Conservation (phyloP, 2,888 invertebrate genomes). For the Heliconius sara region DNA sequence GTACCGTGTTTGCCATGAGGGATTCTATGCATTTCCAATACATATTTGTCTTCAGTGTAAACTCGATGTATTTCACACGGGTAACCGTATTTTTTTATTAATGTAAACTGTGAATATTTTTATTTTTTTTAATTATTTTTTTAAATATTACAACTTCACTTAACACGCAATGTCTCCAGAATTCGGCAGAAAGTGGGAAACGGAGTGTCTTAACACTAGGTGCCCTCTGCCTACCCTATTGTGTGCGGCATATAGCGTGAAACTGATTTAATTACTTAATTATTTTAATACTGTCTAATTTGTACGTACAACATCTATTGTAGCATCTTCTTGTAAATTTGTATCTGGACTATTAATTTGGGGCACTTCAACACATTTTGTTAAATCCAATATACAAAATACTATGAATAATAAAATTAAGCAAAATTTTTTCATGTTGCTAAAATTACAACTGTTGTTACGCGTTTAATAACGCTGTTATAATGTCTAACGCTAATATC, state of each 20-base stretch:
- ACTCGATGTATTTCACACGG: constrained; percentile 88
- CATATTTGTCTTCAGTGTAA: constrained; percentile 91
- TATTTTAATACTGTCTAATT: neutral
- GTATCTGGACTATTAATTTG: constrained; percentile 14
- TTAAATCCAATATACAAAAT: neutral
- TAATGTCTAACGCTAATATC: constrained; percentile 2
- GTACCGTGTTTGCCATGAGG: constrained; percentile 78
- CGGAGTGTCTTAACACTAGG: too few species aligned
- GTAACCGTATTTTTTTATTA: constrained; percentile 85
- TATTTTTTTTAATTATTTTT: neutral
- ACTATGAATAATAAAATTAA: neutral
- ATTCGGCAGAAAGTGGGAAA: too few species aligned
- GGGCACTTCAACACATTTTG: constrained; percentile 13
- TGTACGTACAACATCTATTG: constrained; percentile 70
- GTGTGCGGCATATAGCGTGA: too few species aligned
- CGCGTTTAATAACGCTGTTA: constrained; percentile 5
- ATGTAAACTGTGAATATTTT: constrained; percentile 60
- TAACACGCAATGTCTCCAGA: too few species aligned
- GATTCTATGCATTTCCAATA: constrained; percentile 91
- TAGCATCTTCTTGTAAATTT: constrained; percentile 64
- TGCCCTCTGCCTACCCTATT: too few species aligned
- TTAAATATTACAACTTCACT: too few species aligned
- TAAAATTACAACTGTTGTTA: neutral
- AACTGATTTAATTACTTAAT: neutral
- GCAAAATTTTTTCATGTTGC: constrained; percentile 3